These are phyloP conservation scores for Hypolimnas misippus DNA, from an alignment of 2,888 invertebrate genomes.

Conservation along the genomic window DNA sequence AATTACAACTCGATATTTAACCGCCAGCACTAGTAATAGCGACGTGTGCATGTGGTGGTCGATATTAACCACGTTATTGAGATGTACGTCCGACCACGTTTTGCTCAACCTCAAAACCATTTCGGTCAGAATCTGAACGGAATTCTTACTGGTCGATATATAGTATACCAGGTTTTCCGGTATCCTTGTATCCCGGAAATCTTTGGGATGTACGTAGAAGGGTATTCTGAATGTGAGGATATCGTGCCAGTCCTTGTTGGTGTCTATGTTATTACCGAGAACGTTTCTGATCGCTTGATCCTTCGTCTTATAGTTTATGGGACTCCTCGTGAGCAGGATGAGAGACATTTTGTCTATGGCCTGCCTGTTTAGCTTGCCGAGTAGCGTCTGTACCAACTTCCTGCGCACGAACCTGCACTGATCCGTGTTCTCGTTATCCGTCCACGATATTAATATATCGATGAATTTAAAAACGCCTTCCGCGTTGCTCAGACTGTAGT, in stretches of 20 bases:
- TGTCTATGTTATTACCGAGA: slow-evolving; percentile 78
- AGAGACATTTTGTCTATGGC: slow-evolving; percentile 85
- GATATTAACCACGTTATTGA: slow-evolving; percentile 85
- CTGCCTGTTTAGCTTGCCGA: slow-evolving; percentile 82
- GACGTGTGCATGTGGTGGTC: slow-evolving; percentile 89
- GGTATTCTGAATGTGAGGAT: slow-evolving; percentile 78
- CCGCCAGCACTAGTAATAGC: slow-evolving; percentile 85
- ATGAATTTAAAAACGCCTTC: slow-evolving; percentile 79
- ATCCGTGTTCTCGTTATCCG: slow-evolving; percentile 56
- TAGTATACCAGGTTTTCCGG: slow-evolving; percentile 86
- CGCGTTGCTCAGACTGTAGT: slow-evolving; percentile 79
- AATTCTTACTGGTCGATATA: slow-evolving; percentile 70
- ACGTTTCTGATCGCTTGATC: slow-evolving; percentile 73
- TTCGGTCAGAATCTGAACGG: slow-evolving; percentile 56
- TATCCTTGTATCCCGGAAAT: slow-evolving; percentile 81
- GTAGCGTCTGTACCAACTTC: slow-evolving; percentile 76
- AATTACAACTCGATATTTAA: slow-evolving; percentile 74
- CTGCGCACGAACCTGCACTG: slow-evolving; percentile 64
- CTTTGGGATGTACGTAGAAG: slow-evolving; percentile 77
- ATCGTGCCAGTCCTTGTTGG: slow-evolving; percentile 86
- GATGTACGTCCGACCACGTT: slow-evolving; percentile 88
- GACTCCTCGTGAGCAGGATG: slow-evolving; percentile 80
- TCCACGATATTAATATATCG: slow-evolving; percentile 82
- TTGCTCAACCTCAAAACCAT: slow-evolving; percentile 83
- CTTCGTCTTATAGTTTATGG: slow-evolving; percentile 66